Base-by-base conservation (phyloP, 1,140 invertebrate species). In the Ceratosolen fusciceps region DNA sequence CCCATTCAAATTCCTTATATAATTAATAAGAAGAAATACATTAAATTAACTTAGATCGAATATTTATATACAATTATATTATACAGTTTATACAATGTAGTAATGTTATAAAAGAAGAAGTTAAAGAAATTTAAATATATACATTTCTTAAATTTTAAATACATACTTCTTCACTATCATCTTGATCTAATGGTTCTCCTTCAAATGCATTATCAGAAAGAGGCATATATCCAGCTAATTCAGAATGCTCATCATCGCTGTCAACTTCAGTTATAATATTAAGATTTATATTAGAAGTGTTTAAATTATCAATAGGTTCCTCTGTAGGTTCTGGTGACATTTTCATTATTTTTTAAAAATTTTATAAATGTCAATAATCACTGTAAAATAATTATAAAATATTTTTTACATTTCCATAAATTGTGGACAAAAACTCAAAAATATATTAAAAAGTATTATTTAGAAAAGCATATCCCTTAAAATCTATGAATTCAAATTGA, bases 321-420 rank as follows among this genome's bases (percentile, higher is more conserved):
- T 89, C 87, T 1, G 86, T 87, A 52, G 88, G 89, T 77, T 90
- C 89, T 47, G 89, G 89, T 68, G 88, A 86, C 89, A 90, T 90
- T 83, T 74, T 77, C 1, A 31, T 65, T 21, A 37, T 8, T 58
- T 19, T 19, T 77, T 24, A 1, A 24, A 10, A 16, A 24, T 60
- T 39, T 60, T 43, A 58, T n/a, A 43, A 43, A 19, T 74, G 58
- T 16, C 34, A 68, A 24, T 24, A 24, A 24, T 39, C 1, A 43
- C n/a, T n/a, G n/a, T n/a, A n/a, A n/a, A n/a, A n/a, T n/a, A n/a
- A n/a, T 43, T 43, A 43, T 43, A 7, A 43, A 43, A 7, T 43
- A 43, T 43, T 43, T 43, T 43, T 43, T 43, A 43, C 5, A 43
- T 43, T 43, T 43, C 39, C 12, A 43, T 5, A 43, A 43, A 43